Evolutionary conservation across 2,113 vertebrate species (phyloP), one percentile per base, ranked within the genome.

Genomic region (Macroglossus sobrinus): DNA sequence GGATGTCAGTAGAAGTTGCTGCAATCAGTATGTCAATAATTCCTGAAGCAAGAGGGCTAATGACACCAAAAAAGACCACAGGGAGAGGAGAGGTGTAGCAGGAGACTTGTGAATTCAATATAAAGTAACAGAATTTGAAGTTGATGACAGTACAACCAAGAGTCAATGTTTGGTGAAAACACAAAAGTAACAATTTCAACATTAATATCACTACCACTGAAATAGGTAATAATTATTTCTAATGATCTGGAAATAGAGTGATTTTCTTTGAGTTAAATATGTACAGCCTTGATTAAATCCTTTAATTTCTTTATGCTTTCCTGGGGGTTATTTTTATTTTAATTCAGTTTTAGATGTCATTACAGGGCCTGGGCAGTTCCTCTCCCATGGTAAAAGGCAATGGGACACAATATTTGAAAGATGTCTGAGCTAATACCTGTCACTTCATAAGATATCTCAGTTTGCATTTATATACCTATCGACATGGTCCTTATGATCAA

Each of bases 41-140:
- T 95, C 75, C 59, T 68, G 80, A 96, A 71, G 93, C 87, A 96
- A 76, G 95, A 88, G 71, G 74, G 40, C 76, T 94, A 87, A 96
- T 61, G 79, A 87, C 40, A 90, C 30, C 53, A 95, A 47, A 87
- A 92, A 92, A 74, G 80, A 87, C 75, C 84, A 40, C 3, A 53
- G 63, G 64, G 35, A 71, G 6, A 86, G 50, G 28, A 96, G 22
- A 91, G 38, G 28, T 72, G 4, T 91, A 78, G 57, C 47, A 53
- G 22, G 35, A 47, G 45, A 84, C 28, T 74, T 28, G 1, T 74
- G 30, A 26, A 79, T 50, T 85, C 82, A 89, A 16, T 75, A 79
- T 7, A 69, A 88, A 84, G 55, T 50, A 91, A 95, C 9, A 72
- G 81, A 79, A 86, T 87, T 93, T 81, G 86, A 86, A 18, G 82